Evolutionary conservation across 2,888 invertebrate species (phyloP), one percentile per base, ranked within the genome.

Genomic region (Lepidochrysops patricia): DNA sequence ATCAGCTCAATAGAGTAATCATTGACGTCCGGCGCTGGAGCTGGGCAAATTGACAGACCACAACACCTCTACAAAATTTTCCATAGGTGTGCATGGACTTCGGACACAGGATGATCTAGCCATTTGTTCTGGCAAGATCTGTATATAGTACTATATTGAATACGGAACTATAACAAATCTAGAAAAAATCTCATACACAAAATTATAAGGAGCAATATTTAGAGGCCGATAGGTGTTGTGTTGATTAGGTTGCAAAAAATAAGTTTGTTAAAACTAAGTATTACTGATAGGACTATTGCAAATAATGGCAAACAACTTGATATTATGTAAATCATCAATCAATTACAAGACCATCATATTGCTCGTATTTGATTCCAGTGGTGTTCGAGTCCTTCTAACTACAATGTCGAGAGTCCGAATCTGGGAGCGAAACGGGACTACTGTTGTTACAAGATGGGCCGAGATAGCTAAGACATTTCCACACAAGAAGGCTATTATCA

Each of bases 401-500:
- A 84, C 92, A 2, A 91, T 91, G 70, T 75, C 85, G 62, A 81
- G 77, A 62, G 81, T 93, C 62, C 79, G 89, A 70, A 65, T 76
- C 56, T 91, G 90, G 89, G 91, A 92, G 69, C 78, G 77, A 23
- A 77, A 73, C 0, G 84, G 91, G 0, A 87, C 82, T 65, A 91
- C 92, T 0, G 90, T 93, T 3, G 90, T 92, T 0, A 80, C 86
- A 59, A 74, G 91, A 23, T 94, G 93, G 79, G 75, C 80, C 4
- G 81, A 89, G 59, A 73, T 90, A 1, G 90, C 81, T 0, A 74
- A 78, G 57, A 78, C 76, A 67, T 82, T 91, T 63, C 94, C 95
- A 0, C 78, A 93, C 15, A 95, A 95, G 79, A 80, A 91, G 0
- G 94, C 94, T 2, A 93, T 95, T 62, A 75, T 93, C 19, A 93